Percentiles rank a stretch among this genome's conserved stretches.
Evolutionary conservation across 2,797 vertebrate species (phyloP).

Genomic region (Sebastes hopkinsi): DNA sequence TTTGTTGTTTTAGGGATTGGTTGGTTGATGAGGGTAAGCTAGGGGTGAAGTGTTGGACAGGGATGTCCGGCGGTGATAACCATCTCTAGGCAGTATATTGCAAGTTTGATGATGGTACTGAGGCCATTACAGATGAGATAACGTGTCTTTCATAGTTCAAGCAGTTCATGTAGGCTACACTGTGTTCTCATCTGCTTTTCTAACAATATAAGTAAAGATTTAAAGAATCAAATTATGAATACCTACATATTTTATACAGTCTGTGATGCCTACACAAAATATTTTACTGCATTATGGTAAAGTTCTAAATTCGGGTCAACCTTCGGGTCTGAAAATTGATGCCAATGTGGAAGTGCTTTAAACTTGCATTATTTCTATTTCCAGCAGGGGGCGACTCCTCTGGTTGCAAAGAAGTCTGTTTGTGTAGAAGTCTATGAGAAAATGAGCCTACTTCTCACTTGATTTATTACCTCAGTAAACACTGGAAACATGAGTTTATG

Average conservation of each 20-base stretch:
- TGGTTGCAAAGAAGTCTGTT: not conserved
- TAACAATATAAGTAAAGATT: not conserved
- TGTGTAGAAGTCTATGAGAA: not conserved
- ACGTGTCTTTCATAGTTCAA: conserved; percentile 40
- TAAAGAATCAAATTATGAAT: not conserved
- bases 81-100: conserved; percentile 63
- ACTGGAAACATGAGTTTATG: not conserved
- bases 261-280: not conserved
- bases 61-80: conserved; percentile 75
- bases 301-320: not conserved
- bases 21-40: conserved; percentile 59
- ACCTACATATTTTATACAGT: not conserved
- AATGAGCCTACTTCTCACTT: not conserved
- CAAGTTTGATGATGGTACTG: conserved; percentile 48
- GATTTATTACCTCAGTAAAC: not conserved
- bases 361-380: too few relatives aligned
- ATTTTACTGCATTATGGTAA: not conserved
- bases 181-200: conserved; percentile 5
- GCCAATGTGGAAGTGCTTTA: too few relatives aligned
- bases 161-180: conserved; percentile 16
- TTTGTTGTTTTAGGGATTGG: conserved; percentile 76
- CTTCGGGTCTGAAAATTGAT: too few relatives aligned
- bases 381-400: too few relatives aligned
- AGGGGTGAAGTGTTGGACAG: conserved; percentile 66
- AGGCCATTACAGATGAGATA: conserved; percentile 54